These are phyloP conservation scores for Heliocidaris tuberculata DNA, from an alignment of 35 echinoderm and acorn worm genomes.

Conservation along the genomic window DNA sequence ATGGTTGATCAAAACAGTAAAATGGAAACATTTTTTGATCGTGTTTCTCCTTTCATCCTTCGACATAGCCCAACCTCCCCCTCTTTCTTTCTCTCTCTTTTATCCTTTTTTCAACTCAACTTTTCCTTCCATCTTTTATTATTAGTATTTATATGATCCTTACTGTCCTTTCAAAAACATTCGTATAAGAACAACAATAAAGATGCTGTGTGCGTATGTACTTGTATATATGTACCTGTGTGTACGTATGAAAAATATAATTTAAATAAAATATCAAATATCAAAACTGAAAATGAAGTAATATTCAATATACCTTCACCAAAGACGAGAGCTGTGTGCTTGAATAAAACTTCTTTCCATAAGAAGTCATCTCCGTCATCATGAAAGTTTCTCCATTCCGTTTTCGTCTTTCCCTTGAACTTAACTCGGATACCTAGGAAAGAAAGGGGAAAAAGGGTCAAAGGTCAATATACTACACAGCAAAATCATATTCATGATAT, in stretches of 20 bases:
- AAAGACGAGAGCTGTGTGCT: conserved; percentile 7
- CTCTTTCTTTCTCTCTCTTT: too few relatives aligned
- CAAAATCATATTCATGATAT: too few relatives aligned
- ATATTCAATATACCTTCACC: not conserved
- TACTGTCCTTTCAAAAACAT: too few relatives aligned
- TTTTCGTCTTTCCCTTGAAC: conserved; percentile 30
- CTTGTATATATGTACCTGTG: not conserved
- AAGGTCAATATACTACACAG: not conserved
- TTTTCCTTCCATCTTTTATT: too few relatives aligned
- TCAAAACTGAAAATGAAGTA: not conserved
- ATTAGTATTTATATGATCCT: too few relatives aligned
- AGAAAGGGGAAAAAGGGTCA: not conserved
- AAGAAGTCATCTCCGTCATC: not conserved
- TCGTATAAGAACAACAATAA: not conserved
- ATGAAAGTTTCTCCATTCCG: conserved; percentile 14
- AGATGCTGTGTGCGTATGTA: not conserved
- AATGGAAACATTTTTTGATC: too few relatives aligned
- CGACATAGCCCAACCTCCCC: too few relatives aligned
- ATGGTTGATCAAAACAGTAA: too few relatives aligned
- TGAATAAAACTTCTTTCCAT: conserved; percentile 26
- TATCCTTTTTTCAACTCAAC: too few relatives aligned
- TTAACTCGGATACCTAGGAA: conserved; percentile 1
- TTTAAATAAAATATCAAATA: not conserved
- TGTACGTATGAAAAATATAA: not conserved
- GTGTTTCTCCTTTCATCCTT: too few relatives aligned